Evolutionary conservation across 2,113 vertebrate genomes (phyloP).

Genomic region (Ornithorhynchus anatinus): DNA sequence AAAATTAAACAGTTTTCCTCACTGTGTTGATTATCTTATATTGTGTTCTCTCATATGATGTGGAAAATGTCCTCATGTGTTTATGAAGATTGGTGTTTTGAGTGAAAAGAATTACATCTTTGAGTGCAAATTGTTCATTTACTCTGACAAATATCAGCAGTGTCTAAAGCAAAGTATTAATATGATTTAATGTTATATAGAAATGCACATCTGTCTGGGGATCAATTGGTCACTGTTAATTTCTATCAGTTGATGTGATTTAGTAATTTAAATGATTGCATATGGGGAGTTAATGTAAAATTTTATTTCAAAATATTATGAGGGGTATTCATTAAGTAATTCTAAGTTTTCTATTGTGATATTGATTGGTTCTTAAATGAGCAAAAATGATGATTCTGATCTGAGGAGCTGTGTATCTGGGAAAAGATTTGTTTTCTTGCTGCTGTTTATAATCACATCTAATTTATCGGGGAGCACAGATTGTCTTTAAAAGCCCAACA

Average conservation of each 20-base stretch:
- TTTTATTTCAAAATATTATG: slow-evolving; percentile 40
- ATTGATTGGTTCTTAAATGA: not conserved
- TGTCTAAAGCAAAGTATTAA: no score
- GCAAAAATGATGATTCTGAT: not conserved
- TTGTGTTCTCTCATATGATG: no score
- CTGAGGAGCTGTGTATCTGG: slow-evolving; percentile 16
- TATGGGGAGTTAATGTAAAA: slow-evolving; percentile 3
- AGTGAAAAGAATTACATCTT: no score
- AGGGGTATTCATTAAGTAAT: slow-evolving; percentile 31
- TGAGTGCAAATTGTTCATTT: no score
- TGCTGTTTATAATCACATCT: slow-evolving; percentile 16
- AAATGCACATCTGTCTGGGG: slow-evolving; percentile 7
- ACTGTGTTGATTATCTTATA: no score
- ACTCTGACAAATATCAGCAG: no score
- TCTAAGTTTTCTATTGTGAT: slow-evolving; percentile 6
- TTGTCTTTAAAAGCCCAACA: slow-evolving; percentile 13
- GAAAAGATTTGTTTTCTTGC: not conserved
- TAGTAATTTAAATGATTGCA: slow-evolving; percentile 19
- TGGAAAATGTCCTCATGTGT: no score
- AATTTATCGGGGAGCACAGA: slow-evolving; percentile 1
- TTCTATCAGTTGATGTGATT: slow-evolving; percentile 14
- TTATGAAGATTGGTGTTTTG: no score
- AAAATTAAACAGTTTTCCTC: not conserved
- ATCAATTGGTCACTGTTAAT: slow-evolving; percentile 40
- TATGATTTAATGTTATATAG: no score